phyloP scores from a whole-genome alignment of 37 sponge, comb jelly and placozoan species.

The Spongilla lacustris region DNA sequence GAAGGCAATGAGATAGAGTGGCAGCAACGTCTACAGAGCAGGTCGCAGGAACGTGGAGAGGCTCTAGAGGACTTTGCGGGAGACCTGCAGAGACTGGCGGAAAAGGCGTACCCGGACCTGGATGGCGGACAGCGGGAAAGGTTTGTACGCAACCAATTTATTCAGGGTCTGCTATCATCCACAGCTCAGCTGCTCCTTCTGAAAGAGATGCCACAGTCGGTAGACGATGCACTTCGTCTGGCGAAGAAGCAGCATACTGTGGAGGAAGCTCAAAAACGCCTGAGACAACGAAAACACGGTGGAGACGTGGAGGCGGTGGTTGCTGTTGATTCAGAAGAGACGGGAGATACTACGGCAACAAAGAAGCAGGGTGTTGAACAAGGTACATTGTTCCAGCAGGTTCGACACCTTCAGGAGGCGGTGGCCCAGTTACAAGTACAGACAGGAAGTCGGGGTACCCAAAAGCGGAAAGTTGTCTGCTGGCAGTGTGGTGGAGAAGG shows the following conservation, averaged over 20 bases:
- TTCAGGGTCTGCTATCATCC: conserved; percentile 9
- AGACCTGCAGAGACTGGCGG: too few relatives aligned
- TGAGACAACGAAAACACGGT: not conserved
- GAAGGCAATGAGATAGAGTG: too few relatives aligned
- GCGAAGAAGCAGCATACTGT: not conserved
- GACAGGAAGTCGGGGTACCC: not conserved
- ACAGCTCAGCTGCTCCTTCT: not conserved
- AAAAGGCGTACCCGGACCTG: too few relatives aligned
- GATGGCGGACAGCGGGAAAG: too few relatives aligned
- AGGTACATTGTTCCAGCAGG: not conserved
- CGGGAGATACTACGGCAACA: too few relatives aligned
- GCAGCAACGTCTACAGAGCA: too few relatives aligned
- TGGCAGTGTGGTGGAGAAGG: conserved; percentile 9
- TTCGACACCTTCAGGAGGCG: not conserved
- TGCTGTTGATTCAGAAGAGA: too few relatives aligned
- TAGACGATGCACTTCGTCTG: conserved; percentile 1
- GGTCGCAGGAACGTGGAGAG: too few relatives aligned
- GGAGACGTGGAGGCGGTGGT: not conserved
- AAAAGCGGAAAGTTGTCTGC: not conserved
- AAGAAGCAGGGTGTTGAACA: not conserved
- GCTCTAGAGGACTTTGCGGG: too few relatives aligned
- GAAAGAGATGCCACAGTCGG: not conserved
- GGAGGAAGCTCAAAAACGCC: conserved; percentile 12
- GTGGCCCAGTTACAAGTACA: not conserved
- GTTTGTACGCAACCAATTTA: conserved; percentile 8